Evolutionary conservation across 1,140 invertebrate species (phyloP), one percentile per base, ranked within the genome.

Genomic region (Sitodiplosis mosellana): DNA sequence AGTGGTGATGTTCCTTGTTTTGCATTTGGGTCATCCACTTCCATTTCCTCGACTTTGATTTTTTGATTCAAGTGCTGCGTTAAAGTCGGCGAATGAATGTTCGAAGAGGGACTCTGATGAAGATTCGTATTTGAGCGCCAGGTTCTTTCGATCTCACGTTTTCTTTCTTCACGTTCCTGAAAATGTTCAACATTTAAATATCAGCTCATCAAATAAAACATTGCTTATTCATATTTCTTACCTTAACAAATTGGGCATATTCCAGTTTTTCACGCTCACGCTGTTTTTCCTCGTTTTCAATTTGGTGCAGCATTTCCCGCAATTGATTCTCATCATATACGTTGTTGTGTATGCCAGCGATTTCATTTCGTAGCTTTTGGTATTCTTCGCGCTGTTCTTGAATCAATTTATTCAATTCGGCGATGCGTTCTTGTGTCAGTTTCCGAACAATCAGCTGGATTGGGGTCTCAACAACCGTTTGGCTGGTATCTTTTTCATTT

Each of bases 391-490:
- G 76, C 56, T 85, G 77, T 46, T 78, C 72, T 0, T 70, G 64
- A 33, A 88, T 64, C n/a, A 73, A 67, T 48, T 74, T 76, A 48
- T 80, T 78, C 20, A 92, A 69, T 60, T 92, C 86, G 5, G 73
- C 63, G 48, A 87, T 75, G 12, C 87, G 68, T 56, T 90, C 84
- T 57, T 79, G 70, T 0, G 77, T 83, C n/a, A 92, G 66, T 43
- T 77, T 77, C 47, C 78, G 75, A 2, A 90, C 72, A 53, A 92
- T 83, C 37, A 76, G 74, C 60, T 90, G 81, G n/a, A 78, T 76
- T 0, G 84, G 80, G 0, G 84, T 86, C 38, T 59, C 60, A 11
- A 64, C 55, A 11, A 0, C 53, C 48, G 2, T 59, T 57, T 2
- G 56, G 56, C 49, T 70, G 8, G 68, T 71, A 18, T 66, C 68